Evolutionary conservation across 2,113 vertebrate species (phyloP), one percentile per base, ranked within the genome.

Genomic region (Ptilorrhoa leucosticta): DNA sequence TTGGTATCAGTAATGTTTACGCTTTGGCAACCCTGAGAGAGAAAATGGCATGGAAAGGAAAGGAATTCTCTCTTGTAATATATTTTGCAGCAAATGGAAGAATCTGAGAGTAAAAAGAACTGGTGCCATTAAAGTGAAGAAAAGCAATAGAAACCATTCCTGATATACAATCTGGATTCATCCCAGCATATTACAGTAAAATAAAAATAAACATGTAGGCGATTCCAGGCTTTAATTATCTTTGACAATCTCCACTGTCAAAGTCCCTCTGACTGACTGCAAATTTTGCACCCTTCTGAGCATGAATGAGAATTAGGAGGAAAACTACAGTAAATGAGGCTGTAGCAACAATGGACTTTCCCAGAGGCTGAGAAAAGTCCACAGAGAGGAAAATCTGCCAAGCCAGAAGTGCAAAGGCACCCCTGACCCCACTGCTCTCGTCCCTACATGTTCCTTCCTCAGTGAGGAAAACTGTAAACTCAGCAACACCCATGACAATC

Each of bases 391-490:
- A 92, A 77, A 78, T 70, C 37, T 86, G 89, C 63, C 80, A 84
- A 87, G 48, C 13, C n/a, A 91, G 66, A 93, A 91, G 86, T 39
- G 68, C 14, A 4, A 89, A 85, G 80, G 13, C 44, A 87, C 51
- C 68, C 37, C 78, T 91, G 64, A 70, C 68, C 89, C 85, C 2
- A 0, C 71, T 94, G 81, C 61, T 90, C 76, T 91, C 33, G 1
- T 82, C 78, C 47, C 69, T 90, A 28, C 26, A 15, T 71, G 79
- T 95, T 96, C 58, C 82, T 89, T 90, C 45, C 54, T 70, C 76
- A 64, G 58, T 30, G 11, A 92, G 66, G n/a, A 94, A 96, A 94
- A 77, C 77, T 94, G 50, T 90, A 91, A 96, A 94, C 58, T 80
- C 83, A 87, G 78, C 80, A 86, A 82, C 60, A 88, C 78, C 68